Evolutionary conservation across 35 echinoderm and acorn worm genomes (phyloP).

Genomic region (Heliocidaris tuberculata): DNA sequence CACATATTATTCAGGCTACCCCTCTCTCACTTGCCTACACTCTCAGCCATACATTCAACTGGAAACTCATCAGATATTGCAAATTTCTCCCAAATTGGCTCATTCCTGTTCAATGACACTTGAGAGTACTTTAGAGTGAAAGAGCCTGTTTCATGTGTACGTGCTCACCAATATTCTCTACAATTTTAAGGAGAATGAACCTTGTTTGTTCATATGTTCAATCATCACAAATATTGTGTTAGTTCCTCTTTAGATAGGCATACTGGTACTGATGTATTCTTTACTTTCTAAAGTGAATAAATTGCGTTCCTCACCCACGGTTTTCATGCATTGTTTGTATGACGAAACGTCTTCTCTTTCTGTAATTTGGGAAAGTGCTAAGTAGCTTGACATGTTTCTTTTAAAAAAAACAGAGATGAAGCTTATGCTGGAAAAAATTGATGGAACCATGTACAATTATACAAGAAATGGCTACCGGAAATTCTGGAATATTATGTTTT

Average conservation of each 20-base stretch:
- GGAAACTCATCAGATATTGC: constrained; percentile 16
- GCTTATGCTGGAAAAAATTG: too few relatives aligned
- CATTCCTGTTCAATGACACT: constrained; percentile 10
- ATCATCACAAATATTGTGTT: constrained; percentile 3
- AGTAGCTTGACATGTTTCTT: too few relatives aligned
- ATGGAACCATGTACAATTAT: too few relatives aligned
- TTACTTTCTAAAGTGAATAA: not conserved
- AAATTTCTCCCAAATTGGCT: constrained; percentile 17
- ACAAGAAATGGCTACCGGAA: not conserved
- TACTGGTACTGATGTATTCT: not conserved
- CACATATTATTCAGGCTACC: not conserved
- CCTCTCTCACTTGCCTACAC: not conserved
- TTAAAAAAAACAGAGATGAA: too few relatives aligned
- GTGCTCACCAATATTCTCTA: not conserved
- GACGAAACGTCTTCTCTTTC: too few relatives aligned
- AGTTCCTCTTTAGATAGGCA: not conserved
- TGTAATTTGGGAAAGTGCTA: too few relatives aligned
- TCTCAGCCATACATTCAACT: not conserved
- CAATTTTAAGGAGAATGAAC: not conserved
- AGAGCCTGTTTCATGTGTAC: not conserved
- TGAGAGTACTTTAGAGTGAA: constrained; percentile 8
- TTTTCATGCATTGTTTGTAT: too few relatives aligned
- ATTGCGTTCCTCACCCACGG: not conserved
- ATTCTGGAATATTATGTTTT: not conserved
- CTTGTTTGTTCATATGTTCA: not conserved